Base-by-base conservation (phyloP, 1,140 invertebrate genomes). In the Leptinotarsa defecta region DNA sequence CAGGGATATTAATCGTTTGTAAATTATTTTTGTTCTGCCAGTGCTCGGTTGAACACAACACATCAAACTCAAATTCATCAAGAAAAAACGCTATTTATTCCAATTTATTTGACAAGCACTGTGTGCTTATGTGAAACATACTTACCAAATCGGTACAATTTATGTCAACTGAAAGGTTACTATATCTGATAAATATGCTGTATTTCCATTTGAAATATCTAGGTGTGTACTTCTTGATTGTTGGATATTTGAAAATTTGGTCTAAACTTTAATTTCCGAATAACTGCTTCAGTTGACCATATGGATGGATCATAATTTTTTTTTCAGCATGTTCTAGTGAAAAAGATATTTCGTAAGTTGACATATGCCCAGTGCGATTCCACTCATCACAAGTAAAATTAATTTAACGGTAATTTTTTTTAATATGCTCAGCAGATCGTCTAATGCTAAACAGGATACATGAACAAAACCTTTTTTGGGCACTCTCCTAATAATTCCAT, bases 311-410 rank as follows among this genome's bases (percentile, higher is more conserved):
- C 8, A 1, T 24, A 65, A 24, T 24, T 2, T n/a, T 65, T n/a
- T 65, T 65, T 17, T 65, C 63, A 65, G 24, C 24, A 8, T 65
- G 63, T 65, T 65, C 20, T 27, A 65, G 3, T 65, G 63, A 13
- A 27, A 65, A 65, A 15, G 15, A 17, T 8, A 65, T 65, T 65
- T 65, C 19, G 19, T 65, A 24, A 11, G 63, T 65, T 13, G 15
- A 65, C 63, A 65, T 65, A 65, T 65, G 63, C 19, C 2, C 63
- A 65, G 63, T 22, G 63, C 63, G 15, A 65, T 65, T 65, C 63
- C 63, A 65, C 13, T 22, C 63, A 3, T 65, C 63, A 17, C 13
- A 65, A 22, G 63, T 65, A 15, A 65, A 24, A 65, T 65, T 65
- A 22, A 65, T n/a, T 65, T 65, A 1, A 3, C 0, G 24, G 24